phyloP scores from a whole-genome alignment of 2,113 vertebrate species.

The Alosa alosa region DNA sequence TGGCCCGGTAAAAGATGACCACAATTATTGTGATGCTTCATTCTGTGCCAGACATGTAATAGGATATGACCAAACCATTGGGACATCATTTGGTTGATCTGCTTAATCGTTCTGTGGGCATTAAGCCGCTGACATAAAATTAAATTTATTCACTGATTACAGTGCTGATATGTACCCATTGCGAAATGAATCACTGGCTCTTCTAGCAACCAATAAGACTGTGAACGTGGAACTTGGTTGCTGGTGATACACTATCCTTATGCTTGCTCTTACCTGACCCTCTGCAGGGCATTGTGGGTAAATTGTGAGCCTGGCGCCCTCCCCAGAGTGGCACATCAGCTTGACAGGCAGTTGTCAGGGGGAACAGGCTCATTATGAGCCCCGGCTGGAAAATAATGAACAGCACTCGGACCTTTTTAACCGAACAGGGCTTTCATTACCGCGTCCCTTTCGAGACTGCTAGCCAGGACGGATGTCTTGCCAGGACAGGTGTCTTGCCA shows the following conservation, averaged over 20 bases:
- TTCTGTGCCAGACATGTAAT: background rate
- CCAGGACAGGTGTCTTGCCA: background rate
- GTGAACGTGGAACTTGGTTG: background rate
- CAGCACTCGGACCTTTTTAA: background rate
- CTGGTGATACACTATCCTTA: background rate
- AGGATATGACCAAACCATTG: background rate
- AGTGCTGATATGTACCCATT: background rate
- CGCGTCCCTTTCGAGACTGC: background rate
- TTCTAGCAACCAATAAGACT: background rate
- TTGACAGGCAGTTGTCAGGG: background rate
- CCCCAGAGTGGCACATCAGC: background rate
- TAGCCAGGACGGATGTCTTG: background rate
- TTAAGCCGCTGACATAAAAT: background rate
- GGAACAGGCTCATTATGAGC: background rate
- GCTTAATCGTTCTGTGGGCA: background rate
- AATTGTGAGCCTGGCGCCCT: background rate
- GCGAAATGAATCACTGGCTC: background rate
- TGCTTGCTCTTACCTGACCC: background rate
- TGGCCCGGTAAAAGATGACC: background rate
- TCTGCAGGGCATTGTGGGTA: background rate
- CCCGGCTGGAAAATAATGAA: background rate
- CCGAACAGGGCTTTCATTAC: conserved; percentile 3
- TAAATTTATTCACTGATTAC: background rate
- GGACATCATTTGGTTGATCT: background rate
- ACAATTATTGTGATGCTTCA: background rate